Percentiles rank a stretch among this genome's conserved stretches.
Conservation (phyloP, 2,888 invertebrate species). For the Eurois occulta region DNA sequence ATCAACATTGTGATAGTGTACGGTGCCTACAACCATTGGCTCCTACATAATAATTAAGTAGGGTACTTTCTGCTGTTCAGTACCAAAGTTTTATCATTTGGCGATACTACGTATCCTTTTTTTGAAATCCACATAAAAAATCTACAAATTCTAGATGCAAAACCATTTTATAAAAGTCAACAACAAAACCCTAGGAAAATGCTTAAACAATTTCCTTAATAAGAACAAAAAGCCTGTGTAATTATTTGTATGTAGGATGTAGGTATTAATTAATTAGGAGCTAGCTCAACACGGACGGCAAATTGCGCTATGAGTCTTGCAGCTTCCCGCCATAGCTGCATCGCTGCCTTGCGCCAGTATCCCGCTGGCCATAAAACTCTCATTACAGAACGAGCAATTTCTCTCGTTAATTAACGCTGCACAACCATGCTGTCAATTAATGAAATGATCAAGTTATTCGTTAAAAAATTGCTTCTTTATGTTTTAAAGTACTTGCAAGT, state of each 20-base stretch:
- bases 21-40: too few species aligned
- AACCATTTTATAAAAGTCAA: neutral
- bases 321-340: conserved; percentile 54
- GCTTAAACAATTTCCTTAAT: conserved; percentile 34
- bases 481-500: conserved; percentile 11
- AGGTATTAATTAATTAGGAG: conserved; percentile 76
- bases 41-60: too few species aligned
- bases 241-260: conserved; percentile 72
- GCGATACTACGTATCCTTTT: neutral
- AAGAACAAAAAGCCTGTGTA: conserved; percentile 52
- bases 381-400: conserved; percentile 79
- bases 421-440: conserved; percentile 77
- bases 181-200: conserved; percentile 7
- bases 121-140: neutral
- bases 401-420: conserved; percentile 80
- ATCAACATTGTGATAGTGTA: too few species aligned
- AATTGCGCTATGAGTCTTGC: conserved; percentile 78
- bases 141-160: neutral
- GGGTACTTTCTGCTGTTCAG: neutral
- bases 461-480: conserved; percentile 52
- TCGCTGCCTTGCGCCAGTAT: conserved; percentile 58
- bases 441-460: conserved; percentile 68
- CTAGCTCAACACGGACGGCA: conserved; percentile 73
- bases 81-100: neutral
- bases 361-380: conserved; percentile 79